These are phyloP conservation scores for Percina caprodes DNA, from an alignment of 2,113 vertebrate species.

Conservation along the genomic window DNA sequence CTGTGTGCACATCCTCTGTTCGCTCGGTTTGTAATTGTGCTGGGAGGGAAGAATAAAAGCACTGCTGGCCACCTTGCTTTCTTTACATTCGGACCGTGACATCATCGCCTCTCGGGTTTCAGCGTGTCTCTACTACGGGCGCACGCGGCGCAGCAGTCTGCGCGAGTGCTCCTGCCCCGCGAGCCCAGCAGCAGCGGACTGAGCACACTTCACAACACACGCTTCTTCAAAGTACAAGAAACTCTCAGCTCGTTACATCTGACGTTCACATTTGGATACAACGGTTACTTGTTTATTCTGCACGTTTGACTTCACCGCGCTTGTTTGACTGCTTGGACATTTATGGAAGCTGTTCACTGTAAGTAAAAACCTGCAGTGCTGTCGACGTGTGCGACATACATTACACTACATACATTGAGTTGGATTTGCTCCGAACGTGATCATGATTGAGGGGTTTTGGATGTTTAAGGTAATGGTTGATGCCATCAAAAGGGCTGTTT, in stretches of 20 bases:
- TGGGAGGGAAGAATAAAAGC: constrained; percentile 32
- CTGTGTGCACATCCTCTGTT: background rate
- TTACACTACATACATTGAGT: background rate
- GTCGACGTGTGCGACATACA: constrained; percentile 13
- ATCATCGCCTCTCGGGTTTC: constrained; percentile 88
- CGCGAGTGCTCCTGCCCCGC: constrained; percentile 56
- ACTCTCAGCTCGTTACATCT: constrained; percentile 10
- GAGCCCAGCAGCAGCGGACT: constrained; percentile 21
- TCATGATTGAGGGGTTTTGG: constrained; percentile 7
- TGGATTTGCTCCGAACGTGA: constrained; percentile 1
- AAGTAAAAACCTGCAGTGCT: constrained; percentile 59
- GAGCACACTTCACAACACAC: constrained; percentile 65
- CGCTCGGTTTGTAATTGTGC: constrained; percentile 23
- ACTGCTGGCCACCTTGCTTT: constrained; percentile 61
- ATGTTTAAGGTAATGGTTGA: constrained; percentile 26
- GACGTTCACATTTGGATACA: constrained; percentile 58
- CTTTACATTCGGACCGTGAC: constrained; percentile 81
- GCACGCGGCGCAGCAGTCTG: constrained; percentile 77
- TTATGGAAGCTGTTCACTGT: constrained; percentile 58
- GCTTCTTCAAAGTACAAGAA: constrained; percentile 48
- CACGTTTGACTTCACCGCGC: constrained; percentile 8
- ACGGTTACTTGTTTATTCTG: background rate
- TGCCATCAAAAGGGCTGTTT: constrained; percentile 26
- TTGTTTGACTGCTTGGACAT: constrained; percentile 32
- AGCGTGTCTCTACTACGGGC: constrained; percentile 47